Evolutionary conservation across 1,140 invertebrate species (phyloP).

Genomic region (Diachasmimorpha longicaudata): DNA sequence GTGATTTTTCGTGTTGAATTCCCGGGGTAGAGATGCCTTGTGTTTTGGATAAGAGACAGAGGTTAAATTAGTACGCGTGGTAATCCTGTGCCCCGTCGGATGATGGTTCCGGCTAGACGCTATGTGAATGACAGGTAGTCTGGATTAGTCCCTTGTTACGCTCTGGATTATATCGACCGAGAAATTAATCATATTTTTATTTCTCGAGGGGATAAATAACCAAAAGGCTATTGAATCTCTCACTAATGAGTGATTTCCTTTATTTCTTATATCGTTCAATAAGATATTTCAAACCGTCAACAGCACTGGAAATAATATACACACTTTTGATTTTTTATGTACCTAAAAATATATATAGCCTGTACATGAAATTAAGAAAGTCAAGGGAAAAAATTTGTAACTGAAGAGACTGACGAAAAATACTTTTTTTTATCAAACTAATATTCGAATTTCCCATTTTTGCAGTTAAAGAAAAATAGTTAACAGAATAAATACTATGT

Average conservation of each 20-base stretch:
- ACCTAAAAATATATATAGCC: too few relatives aligned
- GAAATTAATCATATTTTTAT: constrained; percentile 52
- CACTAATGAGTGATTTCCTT: too few relatives aligned
- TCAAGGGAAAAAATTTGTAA: too few relatives aligned
- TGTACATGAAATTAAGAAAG: too few relatives aligned
- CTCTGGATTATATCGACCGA: constrained; percentile 61
- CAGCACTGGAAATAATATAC: too few relatives aligned
- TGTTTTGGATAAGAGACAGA: constrained; percentile 41
- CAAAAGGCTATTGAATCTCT: background rate
- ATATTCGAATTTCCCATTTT: too few relatives aligned
- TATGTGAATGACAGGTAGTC: constrained; percentile 48
- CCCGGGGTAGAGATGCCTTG: constrained; percentile 15
- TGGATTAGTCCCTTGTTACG: constrained; percentile 59
- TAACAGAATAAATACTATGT: too few relatives aligned
- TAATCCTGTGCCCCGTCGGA: constrained; percentile 55
- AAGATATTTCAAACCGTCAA: too few relatives aligned
- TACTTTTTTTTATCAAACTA: too few relatives aligned
- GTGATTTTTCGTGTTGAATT: constrained; percentile 60
- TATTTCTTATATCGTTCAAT: background rate
- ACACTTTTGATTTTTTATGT: too few relatives aligned
- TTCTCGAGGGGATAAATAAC: background rate
- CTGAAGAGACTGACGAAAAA: too few relatives aligned
- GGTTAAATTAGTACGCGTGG: constrained; percentile 61
- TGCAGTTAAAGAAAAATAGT: too few relatives aligned
- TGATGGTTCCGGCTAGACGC: constrained; percentile 35